These are phyloP conservation scores for Taeniopygia guttata DNA, from an alignment of 2,797 vertebrate species.

Conservation along the genomic window DNA sequence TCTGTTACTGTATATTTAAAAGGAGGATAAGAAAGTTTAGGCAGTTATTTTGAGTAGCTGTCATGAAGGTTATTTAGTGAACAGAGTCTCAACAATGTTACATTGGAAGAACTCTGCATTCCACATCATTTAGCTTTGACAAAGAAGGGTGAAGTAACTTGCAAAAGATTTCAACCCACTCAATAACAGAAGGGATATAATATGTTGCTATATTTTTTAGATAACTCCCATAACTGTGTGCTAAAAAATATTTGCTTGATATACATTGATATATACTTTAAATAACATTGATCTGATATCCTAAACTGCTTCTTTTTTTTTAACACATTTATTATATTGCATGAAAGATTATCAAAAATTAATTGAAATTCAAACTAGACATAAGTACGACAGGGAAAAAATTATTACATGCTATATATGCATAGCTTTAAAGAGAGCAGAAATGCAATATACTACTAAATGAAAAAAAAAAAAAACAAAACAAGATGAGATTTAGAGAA, in stretches of 20 bases:
- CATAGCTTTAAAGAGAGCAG: background rate
- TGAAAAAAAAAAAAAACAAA: too few species aligned
- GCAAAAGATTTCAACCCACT: background rate
- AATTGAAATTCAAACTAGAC: background rate
- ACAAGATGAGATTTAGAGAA: background rate
- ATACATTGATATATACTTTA: background rate
- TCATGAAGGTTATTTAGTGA: background rate
- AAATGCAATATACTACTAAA: background rate
- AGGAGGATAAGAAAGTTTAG: background rate
- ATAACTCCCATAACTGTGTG: background rate
- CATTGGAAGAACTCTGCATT: background rate
- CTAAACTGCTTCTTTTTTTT: background rate
- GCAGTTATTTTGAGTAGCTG: background rate
- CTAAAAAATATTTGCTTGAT: background rate
- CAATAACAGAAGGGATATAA: background rate
- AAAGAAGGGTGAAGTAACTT: slow-evolving; percentile 7
- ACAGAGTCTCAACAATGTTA: background rate
- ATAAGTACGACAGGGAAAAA: background rate
- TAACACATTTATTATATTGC: background rate
- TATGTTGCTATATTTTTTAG: background rate
- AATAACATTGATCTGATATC: background rate
- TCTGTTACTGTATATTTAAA: background rate
- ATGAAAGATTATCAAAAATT: background rate
- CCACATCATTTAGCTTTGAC: background rate
- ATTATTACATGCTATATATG: background rate